A percentile compares a stretch with the other conserved stretches of the same genome.
Conservation (phyloP, 2,797 vertebrate species). For the Heteromormyrus szaboi region DNA sequence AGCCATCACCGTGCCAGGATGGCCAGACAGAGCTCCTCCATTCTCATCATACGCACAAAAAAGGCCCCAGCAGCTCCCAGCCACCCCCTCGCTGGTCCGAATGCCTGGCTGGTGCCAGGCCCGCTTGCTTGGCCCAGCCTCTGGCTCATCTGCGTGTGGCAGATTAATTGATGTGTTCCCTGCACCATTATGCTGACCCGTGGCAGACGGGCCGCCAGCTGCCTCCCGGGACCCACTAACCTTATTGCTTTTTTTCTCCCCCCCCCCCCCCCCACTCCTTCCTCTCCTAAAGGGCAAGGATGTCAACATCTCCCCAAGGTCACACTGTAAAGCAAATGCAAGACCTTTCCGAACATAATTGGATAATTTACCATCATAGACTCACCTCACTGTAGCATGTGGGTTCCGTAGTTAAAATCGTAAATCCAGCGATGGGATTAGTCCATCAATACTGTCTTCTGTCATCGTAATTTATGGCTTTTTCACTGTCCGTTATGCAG, state of each 20-base stretch:
- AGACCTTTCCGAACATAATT: conserved; percentile 47
- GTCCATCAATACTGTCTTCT: conserved; percentile 46
- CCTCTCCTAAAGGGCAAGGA: conserved; percentile 55
- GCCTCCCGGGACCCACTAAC: conserved; percentile 53
- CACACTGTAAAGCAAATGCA: conserved; percentile 39
- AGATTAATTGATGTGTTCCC: conserved; percentile 57
- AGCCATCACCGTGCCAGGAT: conserved; percentile 15
- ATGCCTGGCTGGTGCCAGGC: background rate
- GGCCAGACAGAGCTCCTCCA: conserved; percentile 21
- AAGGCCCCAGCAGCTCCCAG: conserved; percentile 20
- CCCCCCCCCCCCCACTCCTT: conserved; percentile 34
- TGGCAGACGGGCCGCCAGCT: conserved; percentile 44
- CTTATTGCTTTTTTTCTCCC: conserved; percentile 58
- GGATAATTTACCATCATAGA: conserved; percentile 60
- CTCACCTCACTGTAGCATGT: conserved; percentile 45
- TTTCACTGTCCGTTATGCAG: conserved; percentile 34
- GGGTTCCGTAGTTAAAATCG: conserved; percentile 51
- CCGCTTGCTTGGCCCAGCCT: background rate
- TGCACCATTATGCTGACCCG: conserved; percentile 52
- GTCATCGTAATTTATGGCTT: conserved; percentile 33
- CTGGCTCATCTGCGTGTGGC: conserved; percentile 22
- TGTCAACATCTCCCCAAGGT: conserved; percentile 63
- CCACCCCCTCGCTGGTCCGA: conserved; percentile 13
- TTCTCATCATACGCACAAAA: conserved; percentile 25
- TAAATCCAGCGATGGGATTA: conserved; percentile 41